Base-by-base conservation (phyloP, 1,140 invertebrate species). In the Heliothis subflexa region DNA sequence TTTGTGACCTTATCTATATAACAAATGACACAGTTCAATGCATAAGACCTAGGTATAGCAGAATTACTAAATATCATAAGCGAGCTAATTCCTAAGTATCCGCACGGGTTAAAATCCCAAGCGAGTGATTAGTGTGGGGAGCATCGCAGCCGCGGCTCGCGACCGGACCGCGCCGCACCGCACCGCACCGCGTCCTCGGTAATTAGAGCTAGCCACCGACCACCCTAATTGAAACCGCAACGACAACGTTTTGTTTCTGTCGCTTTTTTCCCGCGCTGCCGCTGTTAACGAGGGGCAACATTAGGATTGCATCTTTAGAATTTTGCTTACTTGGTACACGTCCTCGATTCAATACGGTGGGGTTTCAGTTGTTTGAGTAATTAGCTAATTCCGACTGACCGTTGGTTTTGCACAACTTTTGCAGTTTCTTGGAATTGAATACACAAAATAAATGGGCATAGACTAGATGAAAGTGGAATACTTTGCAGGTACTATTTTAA, bases 151-250 rank as follows among this genome's bases (percentile, higher is more conserved):
- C 18, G 45, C 16, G 11, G 47, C n/a, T 10, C 40, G 14, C 18
- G 11, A 45, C 16, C 57, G 47, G 1, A 9, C 50, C n/a, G 12
- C 47, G 18, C 47, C 66, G 66, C 47, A 52, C 47, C 66, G 47
- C 45, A 68, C 68, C 49, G 50, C 50, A 14, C 50, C 52, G 50
- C 50, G 25, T 79, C 50, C 78, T 59, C 79, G 49, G 79, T 81
- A 81, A 81, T 81, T 81, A 81, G 79, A 80, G 62, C 52, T 80
- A 76, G 47, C 73, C 78, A 74, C 83, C 73, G 77, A 80, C 81
- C 80, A 77, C 81, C 84, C 83, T 90, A 90, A 90, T 90, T 90
- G 83, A 86, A 85, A 86, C 86, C 83, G 81, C 85, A 84, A 74
- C 76, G 78, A 82, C 81, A 79, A 75, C 78, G 50, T 78, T 80